A percentile compares a stretch with the other conserved stretches of the same genome.
Conservation (phyloP, 2,888 invertebrate species). For the Drosophila mimetica region DNA sequence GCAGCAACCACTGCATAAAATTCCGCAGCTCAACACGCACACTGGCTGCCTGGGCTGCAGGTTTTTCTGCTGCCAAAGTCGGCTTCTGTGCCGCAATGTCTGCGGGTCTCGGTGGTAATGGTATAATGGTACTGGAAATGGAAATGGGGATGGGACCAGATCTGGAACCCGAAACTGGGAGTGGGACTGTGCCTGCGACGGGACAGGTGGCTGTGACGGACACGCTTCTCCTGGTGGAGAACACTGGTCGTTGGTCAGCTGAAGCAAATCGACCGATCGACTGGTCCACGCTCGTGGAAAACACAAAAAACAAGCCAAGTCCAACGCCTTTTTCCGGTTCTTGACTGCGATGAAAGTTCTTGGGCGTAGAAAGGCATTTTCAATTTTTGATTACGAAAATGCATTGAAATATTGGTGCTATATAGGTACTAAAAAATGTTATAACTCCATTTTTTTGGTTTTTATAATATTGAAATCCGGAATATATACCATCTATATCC, state of each 20-base stretch:
- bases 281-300: conserved; percentile 42
- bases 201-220: conserved; percentile 60
- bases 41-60: conserved; percentile 37
- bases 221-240: conserved; percentile 53
- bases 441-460: too few species aligned
- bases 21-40: conserved; percentile 74
- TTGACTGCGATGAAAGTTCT: conserved; percentile 37
- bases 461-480: too few species aligned
- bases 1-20: conserved; percentile 71
- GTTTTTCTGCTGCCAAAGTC: conserved; percentile 40
- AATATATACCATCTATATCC: too few species aligned
- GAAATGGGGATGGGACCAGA: conserved; percentile 11
- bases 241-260: conserved; percentile 61
- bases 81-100: conserved; percentile 75
- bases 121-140: conserved; percentile 15
- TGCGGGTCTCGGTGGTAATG: conserved; percentile 36
- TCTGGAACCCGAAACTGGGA: conserved; percentile 17
- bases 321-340: conserved; percentile 46
- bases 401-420: not conserved
- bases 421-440: too few species aligned
- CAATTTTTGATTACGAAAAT: not conserved
- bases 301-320: conserved; percentile 1
- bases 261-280: conserved; percentile 62
- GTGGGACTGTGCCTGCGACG: conserved; percentile 32
- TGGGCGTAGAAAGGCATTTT: conserved; percentile 11